phyloP scores from a whole-genome alignment of 2,888 invertebrate genomes.

The Dynastes maya region DNA sequence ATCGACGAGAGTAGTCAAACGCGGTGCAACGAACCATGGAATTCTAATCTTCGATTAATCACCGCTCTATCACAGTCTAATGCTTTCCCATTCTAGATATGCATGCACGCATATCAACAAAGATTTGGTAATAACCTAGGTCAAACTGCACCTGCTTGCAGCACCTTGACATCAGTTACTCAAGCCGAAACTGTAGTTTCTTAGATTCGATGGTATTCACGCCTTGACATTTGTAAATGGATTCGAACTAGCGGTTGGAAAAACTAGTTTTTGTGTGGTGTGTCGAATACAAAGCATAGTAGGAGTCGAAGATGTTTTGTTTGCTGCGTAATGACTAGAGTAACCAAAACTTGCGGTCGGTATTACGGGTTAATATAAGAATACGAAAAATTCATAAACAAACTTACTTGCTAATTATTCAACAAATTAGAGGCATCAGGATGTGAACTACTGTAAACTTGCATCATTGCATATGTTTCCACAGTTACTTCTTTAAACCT shows the following conservation, averaged over 20 bases:
- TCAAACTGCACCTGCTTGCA: not conserved
- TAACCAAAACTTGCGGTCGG: too few species aligned
- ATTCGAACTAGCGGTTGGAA: not conserved
- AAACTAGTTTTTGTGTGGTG: not conserved
- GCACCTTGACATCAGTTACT: not conserved
- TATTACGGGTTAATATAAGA: too few species aligned
- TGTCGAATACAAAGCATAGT: not conserved
- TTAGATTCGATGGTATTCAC: not conserved
- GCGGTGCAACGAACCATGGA: not conserved
- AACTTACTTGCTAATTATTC: too few species aligned
- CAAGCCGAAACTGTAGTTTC: not conserved
- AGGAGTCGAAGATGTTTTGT: not conserved
- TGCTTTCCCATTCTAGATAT: too few species aligned
- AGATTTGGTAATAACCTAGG: not conserved
- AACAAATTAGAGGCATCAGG: too few species aligned
- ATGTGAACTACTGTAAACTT: too few species aligned
- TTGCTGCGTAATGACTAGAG: too few species aligned
- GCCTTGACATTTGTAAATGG: constrained; percentile 5
- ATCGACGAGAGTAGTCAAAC: not conserved
- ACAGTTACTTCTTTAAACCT: too few species aligned
- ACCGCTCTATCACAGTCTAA: too few species aligned
- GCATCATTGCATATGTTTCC: too few species aligned
- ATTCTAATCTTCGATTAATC: not conserved
- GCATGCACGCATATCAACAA: not conserved
- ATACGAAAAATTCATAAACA: too few species aligned